These are phyloP conservation scores for Hirtodrosophila histrioides DNA, from an alignment of 2,888 invertebrate species.

Conservation along the genomic window DNA sequence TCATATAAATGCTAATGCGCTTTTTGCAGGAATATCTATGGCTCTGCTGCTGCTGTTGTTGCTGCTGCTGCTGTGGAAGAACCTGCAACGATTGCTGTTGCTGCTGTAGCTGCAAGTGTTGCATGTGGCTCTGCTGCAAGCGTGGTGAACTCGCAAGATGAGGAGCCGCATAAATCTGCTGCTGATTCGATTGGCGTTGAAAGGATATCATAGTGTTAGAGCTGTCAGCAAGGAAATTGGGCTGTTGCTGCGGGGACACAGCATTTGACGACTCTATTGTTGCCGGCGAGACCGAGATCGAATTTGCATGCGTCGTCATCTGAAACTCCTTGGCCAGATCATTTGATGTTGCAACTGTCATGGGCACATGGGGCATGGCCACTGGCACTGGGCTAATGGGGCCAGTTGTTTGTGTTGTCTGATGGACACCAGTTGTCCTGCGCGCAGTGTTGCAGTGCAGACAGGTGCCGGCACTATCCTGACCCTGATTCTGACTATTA, in stretches of 20 bases:
- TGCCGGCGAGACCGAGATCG: slow-evolving; percentile 57
- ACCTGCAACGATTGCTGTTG: slow-evolving; percentile 40
- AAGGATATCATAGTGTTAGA: slow-evolving; percentile 10
- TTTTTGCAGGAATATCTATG: slow-evolving; percentile 78
- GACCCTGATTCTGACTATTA: not conserved
- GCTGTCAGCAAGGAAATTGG: not conserved
- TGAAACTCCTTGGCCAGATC: slow-evolving; percentile 12
- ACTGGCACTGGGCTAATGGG: slow-evolving; percentile 84
- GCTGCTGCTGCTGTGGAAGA: slow-evolving; percentile 43
- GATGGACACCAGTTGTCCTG: slow-evolving; percentile 84
- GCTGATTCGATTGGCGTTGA: slow-evolving; percentile 40
- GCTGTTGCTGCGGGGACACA: slow-evolving; percentile 5
- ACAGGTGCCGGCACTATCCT: slow-evolving; percentile 75
- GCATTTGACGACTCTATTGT: slow-evolving; percentile 55
- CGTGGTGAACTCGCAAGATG: not conserved
- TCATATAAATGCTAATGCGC: slow-evolving; percentile 81
- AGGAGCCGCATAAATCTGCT: slow-evolving; percentile 42
- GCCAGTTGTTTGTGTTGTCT: slow-evolving; percentile 85
- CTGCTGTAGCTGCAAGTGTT: slow-evolving; percentile 29
- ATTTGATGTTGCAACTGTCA: slow-evolving; percentile 26
- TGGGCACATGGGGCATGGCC: slow-evolving; percentile 65
- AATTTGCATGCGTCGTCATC: slow-evolving; percentile 22
- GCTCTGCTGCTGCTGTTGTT: slow-evolving; percentile 40
- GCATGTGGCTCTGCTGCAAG: slow-evolving; percentile 29
- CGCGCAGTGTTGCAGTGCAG: slow-evolving; percentile 84